phyloP scores from a whole-genome alignment of 2,797 vertebrate genomes.

The Rhynchonycteris naso region DNA sequence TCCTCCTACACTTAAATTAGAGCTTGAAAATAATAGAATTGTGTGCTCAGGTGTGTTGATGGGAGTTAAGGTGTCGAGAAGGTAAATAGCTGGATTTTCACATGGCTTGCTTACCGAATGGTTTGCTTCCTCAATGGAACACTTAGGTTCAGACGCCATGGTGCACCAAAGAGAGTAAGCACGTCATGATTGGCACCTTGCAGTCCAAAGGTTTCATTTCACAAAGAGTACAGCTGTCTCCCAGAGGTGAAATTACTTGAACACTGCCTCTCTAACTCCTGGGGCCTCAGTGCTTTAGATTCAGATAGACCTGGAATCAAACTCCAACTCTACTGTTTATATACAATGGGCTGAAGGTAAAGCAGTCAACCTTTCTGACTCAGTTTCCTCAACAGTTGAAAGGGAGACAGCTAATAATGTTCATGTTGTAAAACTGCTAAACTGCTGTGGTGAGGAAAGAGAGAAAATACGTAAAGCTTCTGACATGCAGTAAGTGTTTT shows the following conservation, averaged over 20 bases:
- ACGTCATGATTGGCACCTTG: background rate
- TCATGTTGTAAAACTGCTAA: background rate
- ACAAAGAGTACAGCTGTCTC: background rate
- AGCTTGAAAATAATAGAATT: constrained; percentile 54
- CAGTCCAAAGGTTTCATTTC: background rate
- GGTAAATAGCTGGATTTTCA: constrained; percentile 14
- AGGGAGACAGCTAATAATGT: background rate
- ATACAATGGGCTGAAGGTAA: background rate
- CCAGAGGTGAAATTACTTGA: background rate
- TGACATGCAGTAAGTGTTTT: background rate
- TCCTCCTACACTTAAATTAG: constrained; percentile 44
- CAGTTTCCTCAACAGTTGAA: background rate
- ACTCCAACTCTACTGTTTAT: background rate
- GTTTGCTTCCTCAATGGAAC: background rate
- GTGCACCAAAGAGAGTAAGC: background rate
- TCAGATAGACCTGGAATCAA: background rate
- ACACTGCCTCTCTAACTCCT: background rate
- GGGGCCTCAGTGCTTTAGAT: background rate
- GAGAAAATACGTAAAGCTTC: background rate
- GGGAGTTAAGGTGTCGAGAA: constrained; percentile 3
- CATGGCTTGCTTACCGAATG: background rate
- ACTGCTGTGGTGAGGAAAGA: background rate
- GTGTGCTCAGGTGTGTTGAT: constrained; percentile 52
- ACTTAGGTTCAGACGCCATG: background rate
- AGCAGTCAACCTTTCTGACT: background rate